Base-by-base conservation (phyloP, 2,888 invertebrate genomes). In the Amphipoea oculea region DNA sequence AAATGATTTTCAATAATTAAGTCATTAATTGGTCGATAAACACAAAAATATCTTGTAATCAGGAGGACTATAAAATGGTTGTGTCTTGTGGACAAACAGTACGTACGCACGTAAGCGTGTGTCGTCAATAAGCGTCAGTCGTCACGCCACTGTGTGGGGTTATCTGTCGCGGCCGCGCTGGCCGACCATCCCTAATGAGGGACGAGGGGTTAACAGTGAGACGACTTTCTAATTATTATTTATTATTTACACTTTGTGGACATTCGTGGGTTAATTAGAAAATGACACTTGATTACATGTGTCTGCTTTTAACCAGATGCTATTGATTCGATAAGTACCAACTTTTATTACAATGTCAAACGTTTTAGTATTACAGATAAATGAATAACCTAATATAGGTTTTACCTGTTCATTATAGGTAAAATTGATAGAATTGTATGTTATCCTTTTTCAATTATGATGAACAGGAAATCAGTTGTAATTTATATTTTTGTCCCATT, bases 91-190 rank as follows among this genome's bases (percentile, higher is more conserved):
- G 78, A 84, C 86, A 87, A 86, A 81, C 79, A 89, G 87, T 72
- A 91, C 89, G 91, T 90, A 92, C 65, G 74, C 81, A 73, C 57
- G 74, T 66, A 79, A 77, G 73, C 76, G 65, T 73, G 70, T 81
- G 78, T 79, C 89, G 91, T 93, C 92, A 92, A 69, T 82, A 88
- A 80, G 83, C 93, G 94, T 94, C 94, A 94, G 84, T 90, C 88
- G 91, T 95, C 95, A 94, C 94, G 94, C 94, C 91, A 95, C 94
- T 54, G 69, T 83, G 88, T 82, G 89, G 88, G 95, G 95, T 95
- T 95, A 95, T 95, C 95, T 90, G 73, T 51, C 82, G 82, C 81
- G 81, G 84, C 80, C 82, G 86, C 86, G 86, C 88, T 89, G 89
- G 76, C 85, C 90, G 65, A 92, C 91, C 92, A 91, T 92, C 89